phyloP scores from a whole-genome alignment of 2,113 vertebrate genomes.

The Hipposideros armiger region DNA sequence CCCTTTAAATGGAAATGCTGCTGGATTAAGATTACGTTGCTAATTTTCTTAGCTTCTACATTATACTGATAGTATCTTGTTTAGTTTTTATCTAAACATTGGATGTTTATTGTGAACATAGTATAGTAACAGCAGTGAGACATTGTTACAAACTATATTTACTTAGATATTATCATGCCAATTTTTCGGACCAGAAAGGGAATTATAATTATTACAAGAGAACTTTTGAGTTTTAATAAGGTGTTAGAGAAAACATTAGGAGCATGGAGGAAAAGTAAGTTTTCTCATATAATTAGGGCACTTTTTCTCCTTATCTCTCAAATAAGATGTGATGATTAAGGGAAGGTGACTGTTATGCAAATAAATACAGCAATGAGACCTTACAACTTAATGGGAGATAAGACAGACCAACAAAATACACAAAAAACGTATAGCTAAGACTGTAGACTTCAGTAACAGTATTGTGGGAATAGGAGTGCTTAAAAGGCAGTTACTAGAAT shows the following conservation, averaged over 20 bases:
- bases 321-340: background rate
- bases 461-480: background rate
- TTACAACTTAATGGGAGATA: background rate
- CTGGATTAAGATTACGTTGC: conserved; percentile 6
- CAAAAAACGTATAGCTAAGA: background rate
- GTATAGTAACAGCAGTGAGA: background rate
- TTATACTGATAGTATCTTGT: background rate
- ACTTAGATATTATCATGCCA: background rate
- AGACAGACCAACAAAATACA: background rate
- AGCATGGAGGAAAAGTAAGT: conserved; percentile 55
- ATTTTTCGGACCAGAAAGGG: background rate
- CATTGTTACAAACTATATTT: background rate
- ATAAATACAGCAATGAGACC: background rate
- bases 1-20: conserved; percentile 27
- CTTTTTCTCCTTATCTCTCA: background rate
- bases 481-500: background rate
- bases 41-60: background rate
- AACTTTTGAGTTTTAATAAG: conserved; percentile 43
- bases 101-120: background rate
- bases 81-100: conserved; percentile 32
- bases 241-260: conserved; percentile 7
- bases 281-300: background rate
- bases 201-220: background rate
- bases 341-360: conserved; percentile 2
- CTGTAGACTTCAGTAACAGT: background rate